Percentiles rank a stretch among this genome's conserved stretches.
Evolutionary conservation across 2,113 vertebrate species (phyloP).

Genomic region (Edolisoma coerulescens): DNA sequence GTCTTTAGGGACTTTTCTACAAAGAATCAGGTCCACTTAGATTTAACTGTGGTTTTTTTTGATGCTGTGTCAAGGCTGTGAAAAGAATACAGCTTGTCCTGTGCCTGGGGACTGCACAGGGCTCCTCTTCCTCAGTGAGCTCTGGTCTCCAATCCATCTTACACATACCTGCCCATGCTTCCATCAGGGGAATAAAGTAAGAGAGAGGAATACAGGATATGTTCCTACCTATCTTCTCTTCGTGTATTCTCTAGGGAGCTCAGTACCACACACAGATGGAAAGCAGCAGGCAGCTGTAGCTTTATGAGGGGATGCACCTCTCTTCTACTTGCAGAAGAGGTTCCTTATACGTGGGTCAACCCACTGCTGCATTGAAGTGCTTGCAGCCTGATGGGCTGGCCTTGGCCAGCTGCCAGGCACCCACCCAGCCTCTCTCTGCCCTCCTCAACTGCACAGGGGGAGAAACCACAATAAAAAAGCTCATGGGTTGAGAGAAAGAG

Average conservation of each 20-base stretch:
- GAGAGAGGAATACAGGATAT: not conserved
- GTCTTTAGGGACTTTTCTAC: not conserved
- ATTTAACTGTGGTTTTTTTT: not conserved
- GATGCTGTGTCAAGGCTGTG: not conserved
- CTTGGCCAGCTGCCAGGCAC: not conserved
- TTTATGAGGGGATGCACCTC: not conserved
- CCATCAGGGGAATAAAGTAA: not conserved
- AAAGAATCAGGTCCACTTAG: not conserved
- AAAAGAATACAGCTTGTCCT: not conserved
- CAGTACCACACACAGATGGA: not conserved
- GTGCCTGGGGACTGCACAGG: not conserved
- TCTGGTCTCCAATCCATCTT: rapidly evolving
- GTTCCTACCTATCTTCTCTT: not conserved
- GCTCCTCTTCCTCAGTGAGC: not conserved
- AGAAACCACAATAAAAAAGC: not conserved
- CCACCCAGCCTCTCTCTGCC: not conserved
- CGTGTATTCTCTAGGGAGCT: not conserved
- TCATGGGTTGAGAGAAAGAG: not conserved
- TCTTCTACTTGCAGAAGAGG: not conserved
- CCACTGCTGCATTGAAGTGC: not conserved
- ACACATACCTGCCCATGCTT: not conserved
- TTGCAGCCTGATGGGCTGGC: not conserved
- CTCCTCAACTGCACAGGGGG: not conserved
- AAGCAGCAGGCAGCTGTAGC: not conserved
- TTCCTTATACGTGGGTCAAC: not conserved